Base-by-base conservation (phyloP, 2,888 invertebrate species). In the Mylabris sibirica region DNA sequence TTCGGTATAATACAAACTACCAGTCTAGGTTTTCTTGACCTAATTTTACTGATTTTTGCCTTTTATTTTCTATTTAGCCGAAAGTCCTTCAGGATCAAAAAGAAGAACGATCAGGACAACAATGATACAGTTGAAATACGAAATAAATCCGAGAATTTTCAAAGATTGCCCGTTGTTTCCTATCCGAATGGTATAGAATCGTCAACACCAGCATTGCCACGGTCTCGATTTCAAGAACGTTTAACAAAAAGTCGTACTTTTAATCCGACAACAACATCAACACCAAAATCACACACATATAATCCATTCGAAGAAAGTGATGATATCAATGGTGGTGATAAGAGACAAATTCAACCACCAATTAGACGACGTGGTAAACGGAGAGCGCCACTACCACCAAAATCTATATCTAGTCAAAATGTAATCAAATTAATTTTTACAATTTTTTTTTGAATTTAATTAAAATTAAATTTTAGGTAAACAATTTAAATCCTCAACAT, bases 371-470 rank as follows among this genome's bases (percentile, higher is more conserved):
- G 72, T 41, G 73, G 72, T 49, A 78, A 78, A 61, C 72, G 73
- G 57, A 67, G 72, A 63, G 77, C 78, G 6, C 78, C 78, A 12
- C 66, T 75, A 35, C 78, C 78, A 3, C 77, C 78, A n/a, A 73
- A 69, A 57, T 69, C 70, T n/a, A 64, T 72, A 66, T 68, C 72
- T 64, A 66, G 65, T 67, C 67, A 68, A 68, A 62, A 70, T 64
- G 66, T 65, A 60, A 66, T 38, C 26, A 24, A 53, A 59, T 20
- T 59, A 22, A 38, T 60, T 24, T 6, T 11, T 35, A n/a, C 9
- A 20, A 49, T 49, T 30, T 49, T 63, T 67, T 63, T 59, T 26
- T 57, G 5, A 12, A 57, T 14, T 41, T 3, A 53, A 49, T 41
- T 30, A 30, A 30, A 30, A 30, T 30, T 8, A 5, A 30, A 30